phyloP scores from a whole-genome alignment of 2,113 vertebrate species.

The Acrocephalus kingi region DNA sequence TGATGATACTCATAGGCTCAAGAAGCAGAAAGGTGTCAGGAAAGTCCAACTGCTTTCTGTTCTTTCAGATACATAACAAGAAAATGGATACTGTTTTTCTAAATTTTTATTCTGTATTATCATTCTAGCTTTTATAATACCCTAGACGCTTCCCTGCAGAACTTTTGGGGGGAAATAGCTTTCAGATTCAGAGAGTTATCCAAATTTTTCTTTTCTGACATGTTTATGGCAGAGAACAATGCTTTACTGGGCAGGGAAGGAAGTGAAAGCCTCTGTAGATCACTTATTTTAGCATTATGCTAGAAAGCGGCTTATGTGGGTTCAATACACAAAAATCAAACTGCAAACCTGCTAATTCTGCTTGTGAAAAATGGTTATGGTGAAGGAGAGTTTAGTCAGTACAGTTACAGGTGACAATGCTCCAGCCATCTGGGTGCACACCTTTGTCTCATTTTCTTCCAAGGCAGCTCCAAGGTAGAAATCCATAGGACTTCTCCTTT shows the following conservation, averaged over 20 bases:
- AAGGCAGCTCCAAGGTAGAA: not conserved
- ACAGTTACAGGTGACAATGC: not conserved
- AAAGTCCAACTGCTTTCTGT: not conserved
- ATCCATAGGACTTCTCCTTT: not conserved
- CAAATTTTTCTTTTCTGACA: not conserved
- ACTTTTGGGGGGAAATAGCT: not conserved
- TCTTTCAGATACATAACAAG: not conserved
- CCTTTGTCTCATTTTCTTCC: not conserved
- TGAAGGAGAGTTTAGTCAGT: not conserved
- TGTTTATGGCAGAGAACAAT: not conserved
- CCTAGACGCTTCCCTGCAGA: not conserved
- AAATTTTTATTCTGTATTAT: not conserved
- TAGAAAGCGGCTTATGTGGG: not conserved
- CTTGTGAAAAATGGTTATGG: not conserved
- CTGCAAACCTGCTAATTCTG: not conserved
- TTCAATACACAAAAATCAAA: not conserved
- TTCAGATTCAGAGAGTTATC: not conserved
- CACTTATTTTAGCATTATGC: not conserved
- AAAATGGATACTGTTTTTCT: not conserved
- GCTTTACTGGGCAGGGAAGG: not conserved
- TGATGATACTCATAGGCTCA: not conserved
- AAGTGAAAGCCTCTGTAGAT: not conserved
- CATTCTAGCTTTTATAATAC: not conserved
- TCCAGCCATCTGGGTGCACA: accelerated
- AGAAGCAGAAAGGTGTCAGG: not conserved